These are phyloP conservation scores for Palythoa grandiflora DNA, from an alignment of 92 coral and sea anemone species.

Conservation along the genomic window DNA sequence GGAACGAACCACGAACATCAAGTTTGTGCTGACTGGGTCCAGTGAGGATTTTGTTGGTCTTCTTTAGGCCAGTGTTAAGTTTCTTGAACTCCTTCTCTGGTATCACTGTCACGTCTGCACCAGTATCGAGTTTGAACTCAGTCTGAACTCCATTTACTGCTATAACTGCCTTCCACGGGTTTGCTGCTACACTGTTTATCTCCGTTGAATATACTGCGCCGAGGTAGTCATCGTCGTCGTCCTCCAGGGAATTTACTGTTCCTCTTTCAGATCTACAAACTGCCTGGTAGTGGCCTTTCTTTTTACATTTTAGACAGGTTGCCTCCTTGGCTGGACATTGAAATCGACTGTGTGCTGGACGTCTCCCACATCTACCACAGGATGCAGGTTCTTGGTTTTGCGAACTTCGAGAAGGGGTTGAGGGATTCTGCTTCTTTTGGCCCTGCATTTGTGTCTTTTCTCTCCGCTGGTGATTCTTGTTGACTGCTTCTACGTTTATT, in stretches of 20 bases:
- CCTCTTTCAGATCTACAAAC: slow-evolving; percentile 33
- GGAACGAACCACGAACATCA: slow-evolving; percentile 48
- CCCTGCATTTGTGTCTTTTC: slow-evolving; percentile 24
- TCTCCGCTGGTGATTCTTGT: slow-evolving; percentile 36
- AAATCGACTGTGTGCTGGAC: slow-evolving; percentile 35
- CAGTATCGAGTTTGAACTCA: slow-evolving; percentile 34
- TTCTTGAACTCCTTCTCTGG: slow-evolving; percentile 41
- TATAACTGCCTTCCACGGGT: slow-evolving; percentile 33
- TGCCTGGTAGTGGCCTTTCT: slow-evolving; percentile 46
- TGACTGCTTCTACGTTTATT: slow-evolving; percentile 21
- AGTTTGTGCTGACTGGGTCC: slow-evolving; percentile 33
- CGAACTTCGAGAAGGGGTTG: slow-evolving; percentile 18
- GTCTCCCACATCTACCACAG: slow-evolving; percentile 27
- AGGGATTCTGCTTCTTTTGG: slow-evolving; percentile 31
- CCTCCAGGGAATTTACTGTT: slow-evolving; percentile 46
- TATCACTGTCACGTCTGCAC: slow-evolving; percentile 38
- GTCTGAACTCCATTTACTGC: slow-evolving; percentile 42
- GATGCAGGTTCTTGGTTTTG: slow-evolving; percentile 26
- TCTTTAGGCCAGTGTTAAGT: slow-evolving; percentile 23
- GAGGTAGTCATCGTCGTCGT: slow-evolving; percentile 33
- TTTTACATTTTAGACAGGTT: slow-evolving; percentile 50
- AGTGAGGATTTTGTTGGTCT: slow-evolving; percentile 38
- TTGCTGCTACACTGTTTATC: slow-evolving; percentile 32
- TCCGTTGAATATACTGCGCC: slow-evolving; percentile 25
- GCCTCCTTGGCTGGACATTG: slow-evolving; percentile 62